Evolutionary conservation across 2,113 vertebrate species (phyloP), one percentile per base, ranked within the genome.

Genomic region (Caranx ignobilis): DNA sequence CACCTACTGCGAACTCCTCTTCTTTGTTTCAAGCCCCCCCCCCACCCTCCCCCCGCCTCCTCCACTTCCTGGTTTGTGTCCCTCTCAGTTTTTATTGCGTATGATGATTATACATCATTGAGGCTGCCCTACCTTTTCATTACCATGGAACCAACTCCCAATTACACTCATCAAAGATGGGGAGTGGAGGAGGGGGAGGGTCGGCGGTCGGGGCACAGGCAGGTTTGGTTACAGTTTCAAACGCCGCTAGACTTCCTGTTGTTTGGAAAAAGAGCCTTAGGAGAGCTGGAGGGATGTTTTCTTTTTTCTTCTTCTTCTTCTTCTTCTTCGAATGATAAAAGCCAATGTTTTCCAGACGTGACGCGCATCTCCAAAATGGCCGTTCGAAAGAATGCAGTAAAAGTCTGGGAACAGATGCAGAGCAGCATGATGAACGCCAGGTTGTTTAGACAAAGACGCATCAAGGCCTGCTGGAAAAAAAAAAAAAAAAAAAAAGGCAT

Each of bases 81-180:
- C 70, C 56, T 83, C 77, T 77, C 73, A 55, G 39, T 88, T 88
- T 87, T 89, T 87, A 89, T 81, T 77, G 81, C 45, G 3, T 67
- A 19, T 60, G 2, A 62, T 90, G 88, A 92, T 87, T 91, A 91
- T 72, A 88, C 83, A 75, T 88, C 88, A 90, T 79, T 76, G 80
- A 83, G 80, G 68, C 79, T 48, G 80, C 43, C 64, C 39, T 90
- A 82, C 88, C 88, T 91, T 93, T 89, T 92, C 84, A 92, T 93
- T 92, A 91, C 82, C 75, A 92, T 41, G 62, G 68, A 79, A 77
- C 86, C 39, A 86, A 75, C 82, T 90, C 88, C 72, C 80, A 88
- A 87, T 89, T 90, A 91, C 56, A 56, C 78, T 89, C 87, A 88
- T 91, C 88, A 92, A 87, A 91, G 87, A 75, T 89, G 62, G 64